Evolutionary conservation across 2,888 invertebrate genomes (phyloP).

Genomic region (Hydroisotoma schaefferi): DNA sequence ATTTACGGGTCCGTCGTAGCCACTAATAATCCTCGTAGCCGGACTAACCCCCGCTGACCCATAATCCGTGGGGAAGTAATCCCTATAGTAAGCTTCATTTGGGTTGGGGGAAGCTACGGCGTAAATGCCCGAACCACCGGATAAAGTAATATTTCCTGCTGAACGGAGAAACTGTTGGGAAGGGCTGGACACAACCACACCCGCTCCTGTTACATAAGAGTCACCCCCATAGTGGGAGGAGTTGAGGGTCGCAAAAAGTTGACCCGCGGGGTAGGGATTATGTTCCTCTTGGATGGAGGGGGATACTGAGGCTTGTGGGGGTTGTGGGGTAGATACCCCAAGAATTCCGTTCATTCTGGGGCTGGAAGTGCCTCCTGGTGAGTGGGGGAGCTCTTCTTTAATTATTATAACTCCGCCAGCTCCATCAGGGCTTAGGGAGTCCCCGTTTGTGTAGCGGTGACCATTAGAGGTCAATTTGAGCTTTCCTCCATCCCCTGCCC

Average conservation of each 20-base stretch:
- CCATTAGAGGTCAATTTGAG: constrained; percentile 31
- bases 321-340: constrained; percentile 17
- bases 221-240: constrained; percentile 22
- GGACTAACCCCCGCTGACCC: constrained; percentile 37
- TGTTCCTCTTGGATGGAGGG: constrained; percentile 30
- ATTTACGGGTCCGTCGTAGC: constrained; percentile 47
- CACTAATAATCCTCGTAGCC: constrained; percentile 41
- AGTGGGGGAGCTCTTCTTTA: constrained; percentile 34
- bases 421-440: constrained; percentile 30
- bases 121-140: constrained; percentile 38
- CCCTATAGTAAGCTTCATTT: constrained; percentile 64
- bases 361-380: constrained; percentile 33
- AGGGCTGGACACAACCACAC: constrained; percentile 53
- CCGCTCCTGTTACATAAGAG: not conserved
- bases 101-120: constrained; percentile 36
- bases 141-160: constrained; percentile 11
- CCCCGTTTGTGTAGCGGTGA: constrained; percentile 39
- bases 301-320: constrained; percentile 23
- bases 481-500: constrained; percentile 19
- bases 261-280: constrained; percentile 38
- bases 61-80: constrained; percentile 50
- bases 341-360: constrained; percentile 40
- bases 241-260: constrained; percentile 44
- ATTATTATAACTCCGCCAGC: constrained; percentile 36
- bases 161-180: constrained; percentile 47